Base-by-base conservation (phyloP, 2,113 vertebrate species). In the Erythrocebus patas region DNA sequence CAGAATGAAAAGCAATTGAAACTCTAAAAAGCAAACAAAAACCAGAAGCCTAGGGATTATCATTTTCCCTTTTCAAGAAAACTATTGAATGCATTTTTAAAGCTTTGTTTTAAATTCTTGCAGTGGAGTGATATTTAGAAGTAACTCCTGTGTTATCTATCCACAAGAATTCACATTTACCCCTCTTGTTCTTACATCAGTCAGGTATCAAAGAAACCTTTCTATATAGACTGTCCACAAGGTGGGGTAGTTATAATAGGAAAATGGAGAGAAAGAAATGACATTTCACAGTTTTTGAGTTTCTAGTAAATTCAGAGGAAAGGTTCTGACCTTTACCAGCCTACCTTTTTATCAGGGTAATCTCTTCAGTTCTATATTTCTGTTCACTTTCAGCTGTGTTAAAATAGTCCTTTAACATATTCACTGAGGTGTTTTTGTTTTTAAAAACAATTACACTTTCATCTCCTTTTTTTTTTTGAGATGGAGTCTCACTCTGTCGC, bases 251-350 rank as follows among this genome's bases (percentile, higher is more conserved):
- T 84, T 66, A n/a, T 22, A 89, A 81, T 59, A 97, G 87, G 79
- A 88, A 96, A 92, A 75, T 1, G 68, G n/a, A 72, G 14, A 92
- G 95, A 93, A 87, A 91, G 38, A 73, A 66, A 89, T 94, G 64
- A n/a, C 10, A 40, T 25, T 30, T 59, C 27, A 52, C 13, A 82
- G 88, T 10, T 73, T 95, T 43, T 79, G 45, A 85, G 18, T 92
- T 83, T 85, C 94, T 72, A 89, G 66, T 1, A 88, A 72, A 96
- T 82, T 91, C 57, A 72, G 61, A 75, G 72, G 72, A 43, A 75
- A 75, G 50, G 20, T n/a, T 88, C 70, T 84, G 57, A 70, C 45
- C 30, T 93, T 85, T 8, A 78, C 8, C 3, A 89, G 73, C 88
- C 89, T 43, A 66, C n/a, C 13, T 50, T 96, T 84, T 61, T 57